Evolutionary conservation across 2,797 vertebrate species (phyloP).

Genomic region (Propithecus perrieri): DNA sequence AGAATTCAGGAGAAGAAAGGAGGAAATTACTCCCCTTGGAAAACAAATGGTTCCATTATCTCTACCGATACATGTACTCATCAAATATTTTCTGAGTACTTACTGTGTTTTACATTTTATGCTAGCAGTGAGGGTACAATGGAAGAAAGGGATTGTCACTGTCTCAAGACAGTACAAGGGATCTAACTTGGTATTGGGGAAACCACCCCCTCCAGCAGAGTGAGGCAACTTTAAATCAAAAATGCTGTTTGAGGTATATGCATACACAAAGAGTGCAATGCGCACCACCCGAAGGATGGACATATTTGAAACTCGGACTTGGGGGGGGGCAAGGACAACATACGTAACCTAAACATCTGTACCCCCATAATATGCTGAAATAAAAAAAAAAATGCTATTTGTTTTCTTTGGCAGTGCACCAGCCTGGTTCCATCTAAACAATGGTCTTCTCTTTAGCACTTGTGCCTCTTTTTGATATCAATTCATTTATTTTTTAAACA

Average conservation of each 20-base stretch:
- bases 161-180: neutral
- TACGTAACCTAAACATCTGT: too few relatives aligned
- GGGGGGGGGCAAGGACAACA: too few relatives aligned
- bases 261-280: too few relatives aligned
- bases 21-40: neutral
- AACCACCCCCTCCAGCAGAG: fast-evolving
- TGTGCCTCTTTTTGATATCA: neutral
- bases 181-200: neutral
- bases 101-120: neutral
- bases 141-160: neutral
- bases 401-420: neutral
- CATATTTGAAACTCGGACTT: too few relatives aligned
- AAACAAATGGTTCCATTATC: neutral
- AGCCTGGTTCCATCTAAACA: neutral
- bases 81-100: neutral
- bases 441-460: neutral
- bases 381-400: neutral
- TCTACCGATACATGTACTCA: neutral
- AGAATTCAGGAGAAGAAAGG: neutral
- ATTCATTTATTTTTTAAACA: neutral
- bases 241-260: neutral
- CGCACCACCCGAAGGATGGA: too few relatives aligned
- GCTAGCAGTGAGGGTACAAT: fast-evolving
- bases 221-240: neutral
- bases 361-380: too few relatives aligned